Conservation (phyloP, 1,140 invertebrate genomes). For the Aphaenogaster floridana region DNA sequence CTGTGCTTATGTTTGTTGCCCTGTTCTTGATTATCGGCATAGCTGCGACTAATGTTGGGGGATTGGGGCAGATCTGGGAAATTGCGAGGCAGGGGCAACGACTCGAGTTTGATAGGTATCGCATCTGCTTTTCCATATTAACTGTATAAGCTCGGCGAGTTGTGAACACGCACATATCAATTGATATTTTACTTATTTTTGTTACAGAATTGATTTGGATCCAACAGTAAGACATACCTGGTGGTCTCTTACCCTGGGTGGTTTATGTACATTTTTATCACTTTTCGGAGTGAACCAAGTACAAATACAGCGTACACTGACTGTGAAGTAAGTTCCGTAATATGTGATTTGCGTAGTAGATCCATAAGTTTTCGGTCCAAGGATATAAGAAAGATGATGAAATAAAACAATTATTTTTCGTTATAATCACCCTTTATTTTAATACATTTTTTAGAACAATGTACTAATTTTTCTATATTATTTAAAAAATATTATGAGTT, state of each 20-base stretch:
- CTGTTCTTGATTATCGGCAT: conserved; percentile 92
- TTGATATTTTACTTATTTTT: conserved; percentile 15
- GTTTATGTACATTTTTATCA: conserved; percentile 91
- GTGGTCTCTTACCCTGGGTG: conserved; percentile 92
- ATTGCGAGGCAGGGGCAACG: conserved; percentile 89
- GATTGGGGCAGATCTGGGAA: conserved; percentile 89
- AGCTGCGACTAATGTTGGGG: conserved; percentile 89
- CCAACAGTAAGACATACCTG: conserved; percentile 92
- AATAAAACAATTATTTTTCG: no score
- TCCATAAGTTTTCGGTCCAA: no score
- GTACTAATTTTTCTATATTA: no score
- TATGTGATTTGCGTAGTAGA: not conserved
- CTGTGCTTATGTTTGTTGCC: conserved; percentile 92
- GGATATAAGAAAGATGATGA: no score
- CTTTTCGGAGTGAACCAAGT: conserved; percentile 95
- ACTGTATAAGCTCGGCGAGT: not conserved
- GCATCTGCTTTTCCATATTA: not conserved
- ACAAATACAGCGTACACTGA: conserved; percentile 95
- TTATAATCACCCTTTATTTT: no score
- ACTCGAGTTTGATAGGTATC: conserved; percentile 91
- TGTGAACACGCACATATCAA: not conserved
- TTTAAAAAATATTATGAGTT: no score
- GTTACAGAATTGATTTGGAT: conserved; percentile 88
- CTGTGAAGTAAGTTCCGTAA: conserved; percentile 88
- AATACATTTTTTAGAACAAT: no score